Conservation (phyloP, 2,797 vertebrate species). For the Mus minutoides region DNA sequence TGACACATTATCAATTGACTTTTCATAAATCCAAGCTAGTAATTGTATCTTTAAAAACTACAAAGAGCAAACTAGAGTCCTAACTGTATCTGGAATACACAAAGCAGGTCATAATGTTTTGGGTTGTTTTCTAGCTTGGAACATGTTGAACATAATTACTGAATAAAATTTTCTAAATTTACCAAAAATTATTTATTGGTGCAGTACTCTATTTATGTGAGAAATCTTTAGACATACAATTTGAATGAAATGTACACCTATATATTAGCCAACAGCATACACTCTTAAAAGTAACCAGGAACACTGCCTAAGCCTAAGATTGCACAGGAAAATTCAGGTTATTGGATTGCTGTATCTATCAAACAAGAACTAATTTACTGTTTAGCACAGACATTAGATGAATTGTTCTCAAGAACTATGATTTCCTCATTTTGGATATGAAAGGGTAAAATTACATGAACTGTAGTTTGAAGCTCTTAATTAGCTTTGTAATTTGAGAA, state of each 20-base stretch:
- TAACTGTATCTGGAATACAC: background rate
- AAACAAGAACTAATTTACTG: background rate
- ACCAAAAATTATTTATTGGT: background rate
- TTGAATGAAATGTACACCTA: constrained; percentile 8
- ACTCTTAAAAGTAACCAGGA: background rate
- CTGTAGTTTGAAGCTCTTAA: background rate
- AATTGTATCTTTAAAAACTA: background rate
- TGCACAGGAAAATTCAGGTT: background rate
- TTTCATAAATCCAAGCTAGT: constrained; percentile 21
- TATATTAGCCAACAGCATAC: background rate
- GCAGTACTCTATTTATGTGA: background rate
- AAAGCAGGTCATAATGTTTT: background rate
- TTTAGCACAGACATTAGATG: background rate
- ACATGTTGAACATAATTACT: constrained; percentile 14
- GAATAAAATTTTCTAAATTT: constrained; percentile 46
- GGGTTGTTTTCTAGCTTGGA: constrained; percentile 33
- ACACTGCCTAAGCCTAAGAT: background rate
- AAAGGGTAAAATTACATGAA: background rate
- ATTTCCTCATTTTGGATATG: background rate
- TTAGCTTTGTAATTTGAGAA: background rate
- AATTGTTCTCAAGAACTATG: background rate
- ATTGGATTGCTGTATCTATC: background rate
- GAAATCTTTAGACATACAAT: constrained; percentile 26
- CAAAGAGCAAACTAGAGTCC: background rate
- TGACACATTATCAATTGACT: background rate